These are phyloP conservation scores for Branchinecta lindahli DNA, from an alignment of 1,140 invertebrate species.

Conservation along the genomic window DNA sequence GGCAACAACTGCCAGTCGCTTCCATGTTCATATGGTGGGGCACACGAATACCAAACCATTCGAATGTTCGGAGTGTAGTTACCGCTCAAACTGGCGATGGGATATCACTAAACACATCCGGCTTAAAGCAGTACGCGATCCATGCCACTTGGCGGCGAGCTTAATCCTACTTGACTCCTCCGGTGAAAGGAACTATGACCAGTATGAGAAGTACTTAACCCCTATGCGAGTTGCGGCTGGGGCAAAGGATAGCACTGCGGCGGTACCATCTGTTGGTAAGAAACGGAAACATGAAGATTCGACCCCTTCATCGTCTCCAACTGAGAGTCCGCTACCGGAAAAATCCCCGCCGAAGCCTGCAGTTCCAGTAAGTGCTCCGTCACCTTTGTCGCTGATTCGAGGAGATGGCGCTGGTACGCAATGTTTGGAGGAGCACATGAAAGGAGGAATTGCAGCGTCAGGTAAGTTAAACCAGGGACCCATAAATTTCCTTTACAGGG, in stretches of 20 bases:
- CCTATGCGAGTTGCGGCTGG: constrained; percentile 40
- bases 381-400: not conserved
- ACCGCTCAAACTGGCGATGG: constrained; percentile 55
- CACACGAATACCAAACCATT: constrained; percentile 85
- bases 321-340: too few relatives aligned
- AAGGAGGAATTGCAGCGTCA: too few relatives aligned
- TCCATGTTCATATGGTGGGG: constrained; percentile 81
- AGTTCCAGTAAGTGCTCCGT: not conserved
- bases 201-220: constrained; percentile 73
- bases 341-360: too few relatives aligned
- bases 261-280: not conserved
- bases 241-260: not conserved
- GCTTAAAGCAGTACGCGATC: constrained; percentile 64
- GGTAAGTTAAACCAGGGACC: too few relatives aligned
- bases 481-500: too few relatives aligned
- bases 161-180: constrained; percentile 81
- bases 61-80: constrained; percentile 81
- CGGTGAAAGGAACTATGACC: constrained; percentile 73
- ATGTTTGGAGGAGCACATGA: too few relatives aligned
- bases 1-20: constrained; percentile 70
- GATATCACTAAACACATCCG: constrained; percentile 91
- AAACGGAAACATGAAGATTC: not conserved
- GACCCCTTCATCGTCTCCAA: too few relatives aligned
- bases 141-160: constrained; percentile 47
- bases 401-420: not conserved